These are phyloP conservation scores for Notechis scutatus DNA, from an alignment of 2,113 vertebrate species.

Conservation along the genomic window DNA sequence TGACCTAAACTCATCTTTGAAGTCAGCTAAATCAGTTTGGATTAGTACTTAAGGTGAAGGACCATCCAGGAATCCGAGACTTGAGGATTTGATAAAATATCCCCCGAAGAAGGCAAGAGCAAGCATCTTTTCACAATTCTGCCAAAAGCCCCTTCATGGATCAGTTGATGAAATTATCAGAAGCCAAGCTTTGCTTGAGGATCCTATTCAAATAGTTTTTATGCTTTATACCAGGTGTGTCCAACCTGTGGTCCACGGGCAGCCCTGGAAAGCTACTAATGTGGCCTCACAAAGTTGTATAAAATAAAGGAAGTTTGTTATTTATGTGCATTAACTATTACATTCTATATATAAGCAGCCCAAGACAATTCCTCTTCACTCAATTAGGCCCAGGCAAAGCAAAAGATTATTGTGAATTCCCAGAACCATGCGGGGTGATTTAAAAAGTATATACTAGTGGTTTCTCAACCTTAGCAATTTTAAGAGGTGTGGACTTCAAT, in stretches of 20 bases:
- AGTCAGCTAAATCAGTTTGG: not conserved
- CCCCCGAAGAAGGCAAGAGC: not conserved
- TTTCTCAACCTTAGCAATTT: not conserved
- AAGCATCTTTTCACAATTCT: not conserved
- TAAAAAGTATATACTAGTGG: no score
- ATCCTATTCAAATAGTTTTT: not conserved
- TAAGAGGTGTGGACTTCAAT: no score
- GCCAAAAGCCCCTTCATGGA: not conserved
- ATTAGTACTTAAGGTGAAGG: not conserved
- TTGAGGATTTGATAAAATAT: not conserved
- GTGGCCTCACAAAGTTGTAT: no score
- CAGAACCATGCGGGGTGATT: no score
- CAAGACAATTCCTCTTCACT: no score
- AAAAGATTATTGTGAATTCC: no score
- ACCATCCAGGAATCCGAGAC: not conserved
- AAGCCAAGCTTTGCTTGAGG: not conserved
- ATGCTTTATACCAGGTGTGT: not conserved
- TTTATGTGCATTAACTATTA: no score
- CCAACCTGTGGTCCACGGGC: no score
- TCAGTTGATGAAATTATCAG: not conserved
- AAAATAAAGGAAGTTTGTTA: no score
- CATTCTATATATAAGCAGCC: no score
- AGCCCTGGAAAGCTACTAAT: no score
- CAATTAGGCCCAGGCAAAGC: no score
- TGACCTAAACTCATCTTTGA: not conserved